These are phyloP conservation scores for Platycheirus albimanus DNA, from an alignment of 2,888 invertebrate genomes.

Conservation along the genomic window DNA sequence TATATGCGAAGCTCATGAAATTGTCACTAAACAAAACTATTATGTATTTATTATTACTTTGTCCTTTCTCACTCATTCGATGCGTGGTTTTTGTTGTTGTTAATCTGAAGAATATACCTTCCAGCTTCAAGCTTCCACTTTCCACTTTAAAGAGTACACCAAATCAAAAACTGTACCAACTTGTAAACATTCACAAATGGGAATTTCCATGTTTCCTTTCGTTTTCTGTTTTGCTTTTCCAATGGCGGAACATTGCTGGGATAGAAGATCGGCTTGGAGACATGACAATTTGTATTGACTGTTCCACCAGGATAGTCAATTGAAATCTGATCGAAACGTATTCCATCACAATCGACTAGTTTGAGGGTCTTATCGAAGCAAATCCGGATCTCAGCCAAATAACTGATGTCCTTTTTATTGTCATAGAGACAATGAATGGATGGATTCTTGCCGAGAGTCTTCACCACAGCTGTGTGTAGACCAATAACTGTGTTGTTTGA, in stretches of 20 bases:
- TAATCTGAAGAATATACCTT: too few relatives aligned
- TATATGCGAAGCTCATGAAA: too few relatives aligned
- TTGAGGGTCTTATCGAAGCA: slow-evolving; percentile 88
- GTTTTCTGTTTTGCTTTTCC: slow-evolving; percentile 52
- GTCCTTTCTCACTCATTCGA: too few relatives aligned
- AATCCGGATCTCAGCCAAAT: slow-evolving; percentile 88
- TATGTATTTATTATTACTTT: too few relatives aligned
- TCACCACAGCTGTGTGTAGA: slow-evolving; percentile 84
- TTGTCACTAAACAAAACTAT: too few relatives aligned
- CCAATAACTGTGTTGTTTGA: slow-evolving; percentile 83
- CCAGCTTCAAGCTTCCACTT: too few relatives aligned
- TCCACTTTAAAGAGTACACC: too few relatives aligned
- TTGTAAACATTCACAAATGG: too few relatives aligned
- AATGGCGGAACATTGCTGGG: slow-evolving; percentile 83
- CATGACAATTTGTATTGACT: slow-evolving; percentile 86
- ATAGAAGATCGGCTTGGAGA: slow-evolving; percentile 84
- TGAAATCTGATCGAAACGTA: slow-evolving; percentile 79
- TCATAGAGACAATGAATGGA: slow-evolving; percentile 87
- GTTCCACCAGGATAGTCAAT: slow-evolving; percentile 80
- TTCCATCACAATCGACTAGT: slow-evolving; percentile 87
- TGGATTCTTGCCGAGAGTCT: slow-evolving; percentile 85
- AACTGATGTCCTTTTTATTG: slow-evolving; percentile 84
- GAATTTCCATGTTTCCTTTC: too few relatives aligned
- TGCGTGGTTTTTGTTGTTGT: too few relatives aligned
- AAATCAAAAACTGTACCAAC: too few relatives aligned